Percentiles rank a stretch among this genome's conserved stretches.
phyloP scores from a whole-genome alignment of 2,113 vertebrate species.

The Apistogramma diplotaenia region DNA sequence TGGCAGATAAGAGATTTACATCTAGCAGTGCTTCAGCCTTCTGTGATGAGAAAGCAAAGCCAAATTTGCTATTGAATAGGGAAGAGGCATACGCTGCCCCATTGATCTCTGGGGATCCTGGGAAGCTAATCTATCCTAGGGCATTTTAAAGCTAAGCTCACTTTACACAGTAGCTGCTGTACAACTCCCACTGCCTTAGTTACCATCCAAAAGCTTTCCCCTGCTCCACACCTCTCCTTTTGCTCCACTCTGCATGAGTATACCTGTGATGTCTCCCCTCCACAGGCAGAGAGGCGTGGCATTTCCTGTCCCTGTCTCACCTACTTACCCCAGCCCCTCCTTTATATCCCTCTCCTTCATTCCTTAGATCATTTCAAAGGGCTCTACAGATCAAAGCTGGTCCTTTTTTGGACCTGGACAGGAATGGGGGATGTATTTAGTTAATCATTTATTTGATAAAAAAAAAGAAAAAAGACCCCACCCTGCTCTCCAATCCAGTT shows the following conservation, averaged over 20 bases:
- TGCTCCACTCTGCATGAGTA: neutral
- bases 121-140: slow-evolving; percentile 40
- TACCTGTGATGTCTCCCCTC: slow-evolving; percentile 44
- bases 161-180: neutral
- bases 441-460: slow-evolving; percentile 66
- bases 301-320: slow-evolving; percentile 31
- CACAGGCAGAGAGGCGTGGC: slow-evolving; percentile 21
- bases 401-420: slow-evolving; percentile 65
- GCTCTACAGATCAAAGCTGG: slow-evolving; percentile 67
- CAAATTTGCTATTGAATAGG: slow-evolving; percentile 22
- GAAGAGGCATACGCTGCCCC: slow-evolving; percentile 20
- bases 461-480: neutral
- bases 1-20: slow-evolving; percentile 25
- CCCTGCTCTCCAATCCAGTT: slow-evolving; percentile 6
- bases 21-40: slow-evolving; percentile 4
- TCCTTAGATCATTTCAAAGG: slow-evolving; percentile 73
- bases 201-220: slow-evolving; percentile 18
- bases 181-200: neutral
- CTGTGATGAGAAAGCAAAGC: slow-evolving; percentile 2
- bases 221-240: neutral
- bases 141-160: slow-evolving; percentile 20
- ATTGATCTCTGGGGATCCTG: slow-evolving; percentile 41
- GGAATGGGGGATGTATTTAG: slow-evolving; percentile 56
- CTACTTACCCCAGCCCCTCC: slow-evolving; percentile 15
- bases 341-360: neutral